Base-by-base conservation (phyloP, 2,797 vertebrate genomes). In the Helarctos malayanus region DNA sequence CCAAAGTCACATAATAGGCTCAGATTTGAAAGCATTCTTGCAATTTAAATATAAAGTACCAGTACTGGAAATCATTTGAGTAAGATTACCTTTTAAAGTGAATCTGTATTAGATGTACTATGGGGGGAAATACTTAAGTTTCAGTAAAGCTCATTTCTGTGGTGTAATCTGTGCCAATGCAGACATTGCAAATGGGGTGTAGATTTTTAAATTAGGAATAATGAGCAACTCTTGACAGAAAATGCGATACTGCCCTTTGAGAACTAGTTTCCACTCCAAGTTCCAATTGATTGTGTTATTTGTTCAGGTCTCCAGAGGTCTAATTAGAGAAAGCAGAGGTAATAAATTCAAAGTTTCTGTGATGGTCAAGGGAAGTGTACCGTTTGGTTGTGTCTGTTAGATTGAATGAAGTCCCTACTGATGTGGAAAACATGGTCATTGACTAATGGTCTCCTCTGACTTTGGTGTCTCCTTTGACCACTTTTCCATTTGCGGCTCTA, bases 281-380 rank as follows among this genome's bases (percentile, higher is more conserved):
- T 92, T 89, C 63, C 52, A 95, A 76, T 83, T 83, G 89, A 87
- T 61, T 84, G 47, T 52, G 23, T 80, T 91, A 84, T 89, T 85
- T 87, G 52, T 92, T 90, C 97, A 93, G 57, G 18, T 95, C 91
- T 96, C 91, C 54, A 87, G 97, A 63, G 54, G 47, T 95, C 97
- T 92, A 97, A 95, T 97, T 95, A 95, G 63, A 95, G 69, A 91
- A 95, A 89, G n/a, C 27, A 65, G 82, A 93, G 29, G n/a, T 59
- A 89, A 80, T 87, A 84, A 94, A 87, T 86, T 61, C 80, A 83
- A 80, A 94, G 54, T 41, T 19, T 69, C 4, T 63, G 29, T 75
- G 76, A 90, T 52, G 63, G 61, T 65, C 45, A 71, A 71, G 49
- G 68, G 7, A 3, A 57, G 63, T 18, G 3, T 25, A 27, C 49